Base-by-base conservation (phyloP, 2,797 vertebrate species). In the Lepidocolaptes lacrymiger region DNA sequence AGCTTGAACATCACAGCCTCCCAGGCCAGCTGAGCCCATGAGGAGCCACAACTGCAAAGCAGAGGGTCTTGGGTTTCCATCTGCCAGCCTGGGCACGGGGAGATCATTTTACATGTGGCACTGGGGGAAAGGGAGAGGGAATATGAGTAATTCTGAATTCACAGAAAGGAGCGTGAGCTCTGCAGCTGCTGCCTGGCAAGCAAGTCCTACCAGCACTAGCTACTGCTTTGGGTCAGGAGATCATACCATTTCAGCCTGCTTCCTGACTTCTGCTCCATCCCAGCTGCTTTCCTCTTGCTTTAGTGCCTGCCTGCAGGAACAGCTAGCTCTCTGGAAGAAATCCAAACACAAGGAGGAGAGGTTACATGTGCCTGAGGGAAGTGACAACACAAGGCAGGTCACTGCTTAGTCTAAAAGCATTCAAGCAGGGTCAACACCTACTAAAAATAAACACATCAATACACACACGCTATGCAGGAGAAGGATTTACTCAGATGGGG, bases 301-400 rank as follows among this genome's bases (percentile, higher is more conserved):
- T 73, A 82, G 49, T 61, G 52, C 82, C 95, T 86, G 87, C 66
- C 91, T 94, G 91, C 61, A 41, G 79, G 58, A 95, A 16, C 80
- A 76, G 77, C 85, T 79, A 96, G 44, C 48, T 67, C 55, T 77
- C 88, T 85, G 69, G 88, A 95, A 96, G 80, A 95, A 88, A 88
- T 71, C 56, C 51, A 69, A 46, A 91, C 44, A 74, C 51, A 88
- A n/a, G 74, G 46, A 83, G 34, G 49, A 88, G 79, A 91, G 37
- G 74, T 90, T 91, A 93, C 37, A 2, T 32, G 83, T 82, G 71
- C 44, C 61, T 51, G 37, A 82, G 67, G 48, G 54, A 91, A 66
- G 59, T 12, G 28, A 84, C 66, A 91, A 76, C 44, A 46, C 41
- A 39, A 1, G 22, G 74, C 85, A 90, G 77, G 52, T 66, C 83